These are phyloP conservation scores for Autographa pulchrina DNA, from an alignment of 2,888 invertebrate genomes.

Conservation along the genomic window DNA sequence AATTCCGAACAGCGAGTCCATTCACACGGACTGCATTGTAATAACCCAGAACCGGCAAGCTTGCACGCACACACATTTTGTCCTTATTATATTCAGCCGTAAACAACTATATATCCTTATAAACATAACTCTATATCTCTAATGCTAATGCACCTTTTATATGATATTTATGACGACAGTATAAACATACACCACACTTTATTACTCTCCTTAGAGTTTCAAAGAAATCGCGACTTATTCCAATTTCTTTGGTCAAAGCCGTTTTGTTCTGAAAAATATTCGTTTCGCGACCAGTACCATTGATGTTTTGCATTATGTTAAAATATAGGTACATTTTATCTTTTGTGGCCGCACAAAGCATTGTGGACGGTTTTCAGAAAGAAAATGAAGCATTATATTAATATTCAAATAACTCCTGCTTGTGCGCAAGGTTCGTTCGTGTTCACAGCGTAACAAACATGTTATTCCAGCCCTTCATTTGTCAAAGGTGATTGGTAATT, in stretches of 20 bases:
- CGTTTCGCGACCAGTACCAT: neutral
- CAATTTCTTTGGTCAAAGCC: neutral
- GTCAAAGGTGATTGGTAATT: conserved; percentile 66
- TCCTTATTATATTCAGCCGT: conserved; percentile 59
- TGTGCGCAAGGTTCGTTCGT: neutral
- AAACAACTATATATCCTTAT: conserved; percentile 6
- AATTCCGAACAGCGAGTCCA: conserved; percentile 75
- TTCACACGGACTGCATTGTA: conserved; percentile 80
- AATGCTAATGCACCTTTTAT: conserved; percentile 34
- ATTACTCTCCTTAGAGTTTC: conserved; percentile 8
- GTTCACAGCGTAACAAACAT: conserved; percentile 43
- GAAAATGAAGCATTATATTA: conserved; percentile 19
- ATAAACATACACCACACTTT: conserved; percentile 6
- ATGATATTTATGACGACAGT: conserved; percentile 28
- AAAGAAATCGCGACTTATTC: conserved; percentile 9
- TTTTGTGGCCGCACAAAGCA: conserved; percentile 7
- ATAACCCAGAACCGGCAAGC: conserved; percentile 66
- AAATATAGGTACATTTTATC: neutral
- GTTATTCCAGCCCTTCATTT: conserved; percentile 55
- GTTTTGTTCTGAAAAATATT: neutral
- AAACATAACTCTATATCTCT: conserved; percentile 24
- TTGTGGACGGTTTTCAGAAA: conserved; percentile 8
- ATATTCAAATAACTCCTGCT: conserved; percentile 19
- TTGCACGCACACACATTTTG: conserved; percentile 74
- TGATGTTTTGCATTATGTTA: neutral